These are phyloP conservation scores for Bombus sylvicola DNA, from an alignment of 1,140 invertebrate species.

Conservation along the genomic window DNA sequence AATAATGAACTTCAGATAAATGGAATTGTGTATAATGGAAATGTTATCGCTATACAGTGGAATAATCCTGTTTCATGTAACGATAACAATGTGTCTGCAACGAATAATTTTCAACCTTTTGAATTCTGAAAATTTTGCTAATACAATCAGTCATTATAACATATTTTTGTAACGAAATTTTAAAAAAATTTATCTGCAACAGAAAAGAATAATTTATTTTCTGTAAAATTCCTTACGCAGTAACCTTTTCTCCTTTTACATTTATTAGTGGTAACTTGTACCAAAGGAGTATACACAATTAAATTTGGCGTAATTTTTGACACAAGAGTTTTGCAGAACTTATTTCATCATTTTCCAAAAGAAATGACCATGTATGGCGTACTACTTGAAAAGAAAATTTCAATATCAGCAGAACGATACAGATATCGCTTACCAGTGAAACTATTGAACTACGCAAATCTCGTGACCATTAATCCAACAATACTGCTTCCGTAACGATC, in stretches of 20 bases:
- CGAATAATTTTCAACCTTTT: not conserved
- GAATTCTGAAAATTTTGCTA: not conserved
- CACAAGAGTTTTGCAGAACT: no score
- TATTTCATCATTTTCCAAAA: no score
- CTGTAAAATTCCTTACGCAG: no score
- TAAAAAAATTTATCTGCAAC: not conserved
- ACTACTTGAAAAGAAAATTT: no score
- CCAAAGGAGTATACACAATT: no score
- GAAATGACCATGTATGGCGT: no score
- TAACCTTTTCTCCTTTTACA: no score
- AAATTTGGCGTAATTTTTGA: no score
- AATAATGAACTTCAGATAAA: not conserved
- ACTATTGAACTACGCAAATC: not conserved
- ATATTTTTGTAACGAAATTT: not conserved
- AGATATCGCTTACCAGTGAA: not conserved
- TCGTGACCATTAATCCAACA: slow-evolving; percentile 3
- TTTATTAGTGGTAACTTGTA: no score
- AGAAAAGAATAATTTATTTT: not conserved
- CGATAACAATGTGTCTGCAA: not conserved
- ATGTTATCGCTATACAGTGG: no score
- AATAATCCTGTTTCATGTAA: not conserved
- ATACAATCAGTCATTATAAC: no score
- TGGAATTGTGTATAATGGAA: not conserved
- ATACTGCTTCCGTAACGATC: not conserved
- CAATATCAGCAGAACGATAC: not conserved